Base-by-base conservation (phyloP, 1,140 invertebrate species). In the Arion vulgaris region DNA sequence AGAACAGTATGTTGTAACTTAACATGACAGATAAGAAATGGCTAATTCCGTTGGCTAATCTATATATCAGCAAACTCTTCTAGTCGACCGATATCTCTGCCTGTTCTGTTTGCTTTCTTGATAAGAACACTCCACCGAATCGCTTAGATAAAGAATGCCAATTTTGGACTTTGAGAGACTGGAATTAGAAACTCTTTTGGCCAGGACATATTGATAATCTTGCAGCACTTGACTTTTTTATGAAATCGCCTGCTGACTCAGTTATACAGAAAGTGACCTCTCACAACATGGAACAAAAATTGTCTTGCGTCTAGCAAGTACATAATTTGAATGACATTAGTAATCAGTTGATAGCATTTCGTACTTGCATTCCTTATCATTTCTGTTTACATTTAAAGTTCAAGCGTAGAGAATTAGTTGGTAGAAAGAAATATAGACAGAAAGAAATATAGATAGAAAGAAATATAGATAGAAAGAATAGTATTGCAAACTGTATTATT, bases 201-300 rank as follows among this genome's bases (percentile, higher is more conserved):
- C 53, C 53, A 57, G 19, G 53, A 57, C 53, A 57, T n/a, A 57
- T n/a, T 57, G 53, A 57, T 57, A 57, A 57, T 57, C 53, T 57
- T 19, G 53, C 4, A 57, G 53, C 23, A 57, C 53, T 57, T 57
- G 53, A 57, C 53, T 57, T n/a, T 19, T 9, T 23, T 57, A n/a
- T 57, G 9, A 15, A 23, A n/a, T 23, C 26, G 53, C 15, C 53
- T n/a, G 26, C 53, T 4, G 9, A 57, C 9, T 57, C 53, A 19
- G 53, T 23, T 2, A 23, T 57, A 19, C 23, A 57, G 9, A 57
- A 4, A 57, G 23, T 57, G 5, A 15, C 41, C 41, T 45, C 41
- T 45, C 41, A 45, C 5, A 45, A 15, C 41, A 45, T 45, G 5
- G 41, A 15, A 5, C 41, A 45, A 45, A 45, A 45, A 45, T 45